Evolutionary conservation across 2,888 invertebrate genomes (phyloP).

Genomic region (Rhagophthalmus giganteus): DNA sequence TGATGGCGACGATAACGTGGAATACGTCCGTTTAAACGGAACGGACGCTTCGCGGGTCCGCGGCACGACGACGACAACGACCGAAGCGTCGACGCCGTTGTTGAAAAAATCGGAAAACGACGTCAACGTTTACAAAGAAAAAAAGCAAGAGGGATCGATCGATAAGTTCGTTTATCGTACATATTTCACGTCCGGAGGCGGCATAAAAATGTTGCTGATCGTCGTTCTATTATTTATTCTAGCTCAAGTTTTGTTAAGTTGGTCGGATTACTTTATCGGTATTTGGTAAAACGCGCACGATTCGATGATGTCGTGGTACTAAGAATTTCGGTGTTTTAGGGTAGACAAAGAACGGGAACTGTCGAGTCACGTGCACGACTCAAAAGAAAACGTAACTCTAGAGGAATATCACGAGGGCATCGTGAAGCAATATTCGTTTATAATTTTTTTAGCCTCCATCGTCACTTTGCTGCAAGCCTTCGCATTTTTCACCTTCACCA

Average conservation of each 20-base stretch:
- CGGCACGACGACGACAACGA: not conserved
- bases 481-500: slow-evolving; percentile 20
- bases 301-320: too few species aligned
- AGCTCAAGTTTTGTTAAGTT: slow-evolving; percentile 33
- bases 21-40: not conserved
- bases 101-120: not conserved
- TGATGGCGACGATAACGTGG: not conserved
- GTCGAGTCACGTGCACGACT: slow-evolving; percentile 9
- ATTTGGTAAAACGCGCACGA: slow-evolving; percentile 20
- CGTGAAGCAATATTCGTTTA: slow-evolving; percentile 39
- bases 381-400: slow-evolving; percentile 12
- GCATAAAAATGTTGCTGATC: slow-evolving; percentile 31
- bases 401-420: slow-evolving; percentile 3
- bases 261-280: slow-evolving; percentile 36
- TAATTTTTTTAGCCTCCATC: slow-evolving; percentile 36
- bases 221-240: slow-evolving; percentile 27
- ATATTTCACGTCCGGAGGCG: slow-evolving; percentile 38
- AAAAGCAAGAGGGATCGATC: slow-evolving; percentile 37
- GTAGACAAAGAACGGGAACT: slow-evolving; percentile 28
- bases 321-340: too few species aligned
- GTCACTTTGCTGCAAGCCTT: slow-evolving; percentile 39
- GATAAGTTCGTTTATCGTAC: slow-evolving; percentile 34
- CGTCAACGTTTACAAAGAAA: slow-evolving; percentile 25
- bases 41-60: not conserved
- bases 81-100: not conserved